phyloP scores from a whole-genome alignment of 2,113 vertebrate species.

The Psilopsiagon aymara region DNA sequence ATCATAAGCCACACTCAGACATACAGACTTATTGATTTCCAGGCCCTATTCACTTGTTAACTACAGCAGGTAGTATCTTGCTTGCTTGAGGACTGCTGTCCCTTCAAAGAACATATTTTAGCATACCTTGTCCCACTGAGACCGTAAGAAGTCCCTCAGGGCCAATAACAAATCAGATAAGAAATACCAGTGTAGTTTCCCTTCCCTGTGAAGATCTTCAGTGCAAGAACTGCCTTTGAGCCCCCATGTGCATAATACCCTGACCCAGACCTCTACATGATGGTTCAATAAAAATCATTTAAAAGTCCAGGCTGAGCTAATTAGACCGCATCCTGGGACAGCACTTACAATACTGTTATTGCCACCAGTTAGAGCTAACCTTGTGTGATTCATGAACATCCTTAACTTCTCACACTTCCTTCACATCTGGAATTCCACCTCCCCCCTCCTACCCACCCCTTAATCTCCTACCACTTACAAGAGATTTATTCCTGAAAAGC shows the following conservation, averaged over 20 bases:
- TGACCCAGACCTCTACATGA: background rate
- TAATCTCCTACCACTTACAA: background rate
- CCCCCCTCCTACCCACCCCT: background rate
- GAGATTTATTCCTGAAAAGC: background rate
- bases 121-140: fast-evolving
- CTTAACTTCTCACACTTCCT: background rate
- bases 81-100: background rate
- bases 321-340: background rate
- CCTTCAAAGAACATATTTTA: background rate
- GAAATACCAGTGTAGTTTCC: background rate
- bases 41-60: background rate
- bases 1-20: background rate
- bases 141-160: fast-evolving
- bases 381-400: background rate
- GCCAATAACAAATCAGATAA: background rate
- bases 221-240: background rate
- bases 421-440: background rate
- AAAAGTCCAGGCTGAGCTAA: background rate
- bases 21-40: background rate
- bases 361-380: background rate
- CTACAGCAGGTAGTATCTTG: background rate
- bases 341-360: background rate
- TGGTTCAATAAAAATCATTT: background rate
- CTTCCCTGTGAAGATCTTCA: background rate
- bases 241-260: background rate